These are phyloP conservation scores for Liodrosophila aerea DNA, from an alignment of 2,888 invertebrate species.

Conservation along the genomic window DNA sequence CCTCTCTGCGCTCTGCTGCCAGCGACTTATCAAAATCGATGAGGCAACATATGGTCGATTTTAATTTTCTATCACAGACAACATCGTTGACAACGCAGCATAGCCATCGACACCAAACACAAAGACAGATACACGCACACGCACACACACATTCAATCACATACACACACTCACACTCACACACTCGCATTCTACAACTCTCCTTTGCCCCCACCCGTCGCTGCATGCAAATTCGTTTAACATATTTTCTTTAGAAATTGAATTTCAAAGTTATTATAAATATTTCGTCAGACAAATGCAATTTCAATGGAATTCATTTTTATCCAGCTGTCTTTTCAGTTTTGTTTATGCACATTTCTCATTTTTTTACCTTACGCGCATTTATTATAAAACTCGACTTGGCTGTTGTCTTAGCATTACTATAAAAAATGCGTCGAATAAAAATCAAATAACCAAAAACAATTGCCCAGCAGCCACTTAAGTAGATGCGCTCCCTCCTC, in stretches of 20 bases:
- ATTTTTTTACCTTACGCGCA: constrained; percentile 44
- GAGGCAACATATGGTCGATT: constrained; percentile 76
- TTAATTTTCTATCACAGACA: constrained; percentile 65
- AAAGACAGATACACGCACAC: not conserved
- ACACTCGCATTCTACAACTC: constrained; percentile 12
- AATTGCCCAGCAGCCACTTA: constrained; percentile 26
- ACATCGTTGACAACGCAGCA: constrained; percentile 26
- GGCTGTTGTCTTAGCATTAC: constrained; percentile 5
- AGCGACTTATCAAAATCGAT: constrained; percentile 76
- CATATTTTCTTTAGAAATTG: constrained; percentile 76
- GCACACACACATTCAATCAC: constrained; percentile 17
- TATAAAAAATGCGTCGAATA: constrained; percentile 14
- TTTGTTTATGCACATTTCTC: not conserved
- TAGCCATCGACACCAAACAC: constrained; percentile 39
- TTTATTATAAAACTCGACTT: constrained; percentile 15
- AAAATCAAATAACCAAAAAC: constrained; percentile 38
- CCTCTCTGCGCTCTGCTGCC: constrained; percentile 8
- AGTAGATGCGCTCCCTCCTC: not conserved
- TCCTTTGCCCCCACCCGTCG: constrained; percentile 11
- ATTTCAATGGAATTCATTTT: constrained; percentile 63
- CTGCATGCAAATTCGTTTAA: constrained; percentile 67
- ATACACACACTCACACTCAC: constrained; percentile 6
- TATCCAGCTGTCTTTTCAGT: too few relatives aligned
- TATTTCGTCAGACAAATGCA: constrained; percentile 68
- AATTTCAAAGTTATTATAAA: constrained; percentile 76